A percentile compares a stretch with the other conserved stretches of the same genome.
Evolutionary conservation across 2,797 vertebrate species (phyloP).

Genomic region (Sebastes hopkinsi): DNA sequence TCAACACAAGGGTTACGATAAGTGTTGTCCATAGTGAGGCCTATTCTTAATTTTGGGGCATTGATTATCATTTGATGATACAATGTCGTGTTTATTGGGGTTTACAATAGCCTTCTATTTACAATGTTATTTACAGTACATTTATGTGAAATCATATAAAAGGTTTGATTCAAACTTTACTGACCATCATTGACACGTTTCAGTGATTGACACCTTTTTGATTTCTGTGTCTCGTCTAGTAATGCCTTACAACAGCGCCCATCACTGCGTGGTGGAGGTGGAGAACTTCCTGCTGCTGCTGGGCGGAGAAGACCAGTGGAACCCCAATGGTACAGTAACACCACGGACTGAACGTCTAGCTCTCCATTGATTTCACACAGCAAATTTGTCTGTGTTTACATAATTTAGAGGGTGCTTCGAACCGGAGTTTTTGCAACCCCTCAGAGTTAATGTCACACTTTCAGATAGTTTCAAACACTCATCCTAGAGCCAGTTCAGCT

Average conservation of each 20-base stretch:
- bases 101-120: not conserved
- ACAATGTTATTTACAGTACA: not conserved
- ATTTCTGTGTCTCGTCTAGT: conserved; percentile 82
- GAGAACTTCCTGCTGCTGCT: conserved; percentile 98
- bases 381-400: conserved; percentile 10
- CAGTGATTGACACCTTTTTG: not conserved
- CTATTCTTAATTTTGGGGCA: not conserved
- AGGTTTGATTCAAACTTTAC: not conserved
- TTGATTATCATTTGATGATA: not conserved
- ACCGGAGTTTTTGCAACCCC: conserved; percentile 16
- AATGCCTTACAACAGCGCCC: conserved; percentile 99
- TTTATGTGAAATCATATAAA: not conserved
- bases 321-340: conserved; percentile 94
- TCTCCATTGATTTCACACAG: conserved; percentile 3
- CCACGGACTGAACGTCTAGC: not conserved
- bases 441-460: conserved; percentile 41
- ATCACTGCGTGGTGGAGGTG: conserved; percentile 99
- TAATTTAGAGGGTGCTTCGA: not conserved
- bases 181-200: not conserved
- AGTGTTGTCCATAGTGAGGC: not conserved
- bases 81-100: not conserved
- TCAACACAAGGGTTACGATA: not conserved
- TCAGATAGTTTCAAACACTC: conserved; percentile 41
- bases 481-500: conserved; percentile 37
- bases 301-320: conserved; percentile 99